Base-by-base conservation (phyloP, 2,113 vertebrate genomes). In the Burhinus bistriatus region DNA sequence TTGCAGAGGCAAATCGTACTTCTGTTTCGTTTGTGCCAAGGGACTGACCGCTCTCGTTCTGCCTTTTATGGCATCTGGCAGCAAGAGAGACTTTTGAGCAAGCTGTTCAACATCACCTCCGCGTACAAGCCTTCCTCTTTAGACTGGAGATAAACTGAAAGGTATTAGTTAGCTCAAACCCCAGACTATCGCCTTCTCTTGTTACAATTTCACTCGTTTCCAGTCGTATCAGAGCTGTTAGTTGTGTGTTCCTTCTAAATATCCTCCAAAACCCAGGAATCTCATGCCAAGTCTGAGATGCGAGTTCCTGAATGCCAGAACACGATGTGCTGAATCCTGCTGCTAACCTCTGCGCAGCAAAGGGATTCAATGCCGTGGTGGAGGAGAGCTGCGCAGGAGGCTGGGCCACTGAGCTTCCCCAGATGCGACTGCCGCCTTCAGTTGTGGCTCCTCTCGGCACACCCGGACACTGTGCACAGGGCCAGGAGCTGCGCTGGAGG, bases 31-130 rank as follows among this genome's bases (percentile, higher is more conserved):
- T 80, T 10, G 9, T 57, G 80, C 87, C 71, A 77, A 59, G 47
- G 70, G 8, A 27, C 36, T 5, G 4, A 6, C 19, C 0, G 1
- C 65, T 44, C 71, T 83, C 30, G 4, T 59, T 10, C 86, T 93
- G 58, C 87, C 92, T 77, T 70, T 58, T 66, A 32, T 34, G 64
- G 87, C 55, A n/a, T 3, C 80, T 83, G 87, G 62, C 66, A 36
- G 7, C 0, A 7, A 7, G 36, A 61, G 13, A 69, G 19, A 2
- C 61, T 15, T 4, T 5, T 3, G 3, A 42, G 79, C 22, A 15
- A 90, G 72, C 71, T 75, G 75, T 1, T 71, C 52, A 68, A 17
- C 70, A 59, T 25, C 86, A 34, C 12, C 79, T 64, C 36, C 82
- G 15, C 32, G 7, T 5, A 3, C 22, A 14, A 32, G 51, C 80